Evolutionary conservation across 2,797 vertebrate genomes (phyloP).

Genomic region (Taenioides sp.): DNA sequence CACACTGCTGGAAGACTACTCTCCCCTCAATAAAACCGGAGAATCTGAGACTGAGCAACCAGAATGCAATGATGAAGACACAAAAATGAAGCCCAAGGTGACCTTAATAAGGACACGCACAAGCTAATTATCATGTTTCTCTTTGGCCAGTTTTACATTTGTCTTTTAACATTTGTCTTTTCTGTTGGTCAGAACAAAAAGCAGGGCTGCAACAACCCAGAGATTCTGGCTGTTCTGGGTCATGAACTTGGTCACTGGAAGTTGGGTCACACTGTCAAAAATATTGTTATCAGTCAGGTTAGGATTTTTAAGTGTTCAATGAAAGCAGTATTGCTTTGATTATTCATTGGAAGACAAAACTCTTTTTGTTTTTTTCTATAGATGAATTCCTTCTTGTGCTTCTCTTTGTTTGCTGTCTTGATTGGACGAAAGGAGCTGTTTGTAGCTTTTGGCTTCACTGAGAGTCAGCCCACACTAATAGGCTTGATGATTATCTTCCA

Average conservation of each 20-base stretch:
- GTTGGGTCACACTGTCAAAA: conserved; percentile 95
- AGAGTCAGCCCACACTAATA: conserved; percentile 93
- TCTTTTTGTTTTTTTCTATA: conserved; percentile 55
- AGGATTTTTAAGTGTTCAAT: conserved; percentile 31
- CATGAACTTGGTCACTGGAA: conserved; percentile 99
- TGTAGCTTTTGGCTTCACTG: conserved; percentile 92
- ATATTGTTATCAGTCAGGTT: conserved; percentile 98
- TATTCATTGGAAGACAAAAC: neutral
- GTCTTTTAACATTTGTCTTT: neutral
- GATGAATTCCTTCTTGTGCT: conserved; percentile 99
- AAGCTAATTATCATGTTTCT: neutral
- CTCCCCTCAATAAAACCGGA: conserved; percentile 87
- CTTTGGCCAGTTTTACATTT: neutral
- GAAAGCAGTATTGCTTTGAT: neutral
- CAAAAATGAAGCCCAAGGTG: conserved; percentile 88
- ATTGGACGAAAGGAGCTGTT: conserved; percentile 95
- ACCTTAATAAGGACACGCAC: neutral
- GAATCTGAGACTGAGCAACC: conserved; percentile 76
- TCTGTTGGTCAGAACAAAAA: conserved; percentile 85
- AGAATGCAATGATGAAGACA: conserved; percentile 73
- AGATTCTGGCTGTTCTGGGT: conserved; percentile 95
- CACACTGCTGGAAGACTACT: conserved; percentile 94
- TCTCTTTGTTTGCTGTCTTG: conserved; percentile 93
- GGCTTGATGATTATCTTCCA: conserved; percentile 99
- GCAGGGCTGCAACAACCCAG: conserved; percentile 96